Evolutionary conservation across 2,888 invertebrate species (phyloP), one percentile per base, ranked within the genome.

Genomic region (Steromphala cineraria): DNA sequence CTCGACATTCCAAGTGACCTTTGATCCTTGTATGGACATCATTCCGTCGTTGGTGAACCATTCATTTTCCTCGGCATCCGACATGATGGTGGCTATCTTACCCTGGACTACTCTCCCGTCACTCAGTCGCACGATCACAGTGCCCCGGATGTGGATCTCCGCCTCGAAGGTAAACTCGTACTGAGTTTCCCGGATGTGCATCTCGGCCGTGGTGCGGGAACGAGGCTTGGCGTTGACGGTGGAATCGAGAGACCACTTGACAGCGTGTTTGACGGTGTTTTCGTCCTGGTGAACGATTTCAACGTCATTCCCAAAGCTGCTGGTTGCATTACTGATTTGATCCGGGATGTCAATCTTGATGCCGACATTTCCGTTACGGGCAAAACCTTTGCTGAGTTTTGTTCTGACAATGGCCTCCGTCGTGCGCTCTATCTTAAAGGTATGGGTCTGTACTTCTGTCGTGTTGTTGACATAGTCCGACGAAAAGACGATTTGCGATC

Each of bases 231-330:
- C 71, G 17, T 40, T 74, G 31, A 74, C 71, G 4, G 71, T 74
- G n/a, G 71, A 74, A 40, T 74, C 36, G 10, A 74, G 36, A 19
- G 71, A 74, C 71, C 71, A 74, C 71, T 17, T 74, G 71, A 74
- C 19, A 5, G 71, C 17, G n/a, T 46, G 71, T 19, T 40, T 36
- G 17, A 74, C 46, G 31, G 71, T 74, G 71, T 74, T 46, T 17
- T 74, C 71, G 40, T 74, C 71, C 17, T 46, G 17, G 31, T 40
- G 36, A 17, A 15, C 2, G n/a, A 74, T 46, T 5, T 36, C 19
- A 19, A 74, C 71, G 36, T 74, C 71, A 15, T 36, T 74, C 13
- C 71, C 71, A n/a, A 40, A 74, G 40, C 71, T 46, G 3, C 19
- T 36, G 15, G 71, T 74, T 3, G 71, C 36, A 15, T 74, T 36